Evolutionary conservation across 2,888 invertebrate species (phyloP).

Genomic region (Lepidochitona cinerea): DNA sequence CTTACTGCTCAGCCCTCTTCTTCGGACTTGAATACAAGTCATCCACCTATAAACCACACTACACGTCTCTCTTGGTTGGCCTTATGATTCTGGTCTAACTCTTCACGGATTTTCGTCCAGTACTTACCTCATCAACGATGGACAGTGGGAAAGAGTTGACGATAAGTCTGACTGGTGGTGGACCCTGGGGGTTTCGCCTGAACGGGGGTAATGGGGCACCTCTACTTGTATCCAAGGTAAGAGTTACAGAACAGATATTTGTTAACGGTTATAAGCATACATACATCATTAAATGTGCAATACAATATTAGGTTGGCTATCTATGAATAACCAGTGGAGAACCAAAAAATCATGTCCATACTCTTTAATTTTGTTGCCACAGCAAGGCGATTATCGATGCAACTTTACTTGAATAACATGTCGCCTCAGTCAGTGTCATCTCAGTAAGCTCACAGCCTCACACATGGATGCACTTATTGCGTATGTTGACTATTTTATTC

Average conservation of each 20-base stretch:
- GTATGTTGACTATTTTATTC: no score
- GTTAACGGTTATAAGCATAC: background rate
- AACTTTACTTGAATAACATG: no score
- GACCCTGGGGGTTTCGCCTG: constrained; percentile 70
- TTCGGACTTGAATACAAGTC: background rate
- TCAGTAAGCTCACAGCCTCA: no score
- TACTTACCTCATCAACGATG: constrained; percentile 33
- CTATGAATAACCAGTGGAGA: no score
- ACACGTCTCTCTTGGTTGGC: background rate
- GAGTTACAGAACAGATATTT: constrained; percentile 15
- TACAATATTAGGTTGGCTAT: background rate
- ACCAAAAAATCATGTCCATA: no score
- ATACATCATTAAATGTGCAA: background rate
- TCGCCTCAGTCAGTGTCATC: no score
- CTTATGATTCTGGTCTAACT: background rate
- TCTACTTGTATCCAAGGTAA: constrained; percentile 67
- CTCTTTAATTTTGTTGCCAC: no score
- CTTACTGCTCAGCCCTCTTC: background rate
- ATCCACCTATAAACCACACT: background rate
- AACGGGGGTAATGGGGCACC: constrained; percentile 64
- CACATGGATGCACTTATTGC: no score
- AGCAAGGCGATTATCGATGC: no score
- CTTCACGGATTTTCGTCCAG: background rate
- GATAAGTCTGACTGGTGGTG: constrained; percentile 62
- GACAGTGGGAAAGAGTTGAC: constrained; percentile 46